These are phyloP conservation scores for Tachysurus fulvidraco DNA, from an alignment of 2,113 vertebrate species.

Conservation along the genomic window DNA sequence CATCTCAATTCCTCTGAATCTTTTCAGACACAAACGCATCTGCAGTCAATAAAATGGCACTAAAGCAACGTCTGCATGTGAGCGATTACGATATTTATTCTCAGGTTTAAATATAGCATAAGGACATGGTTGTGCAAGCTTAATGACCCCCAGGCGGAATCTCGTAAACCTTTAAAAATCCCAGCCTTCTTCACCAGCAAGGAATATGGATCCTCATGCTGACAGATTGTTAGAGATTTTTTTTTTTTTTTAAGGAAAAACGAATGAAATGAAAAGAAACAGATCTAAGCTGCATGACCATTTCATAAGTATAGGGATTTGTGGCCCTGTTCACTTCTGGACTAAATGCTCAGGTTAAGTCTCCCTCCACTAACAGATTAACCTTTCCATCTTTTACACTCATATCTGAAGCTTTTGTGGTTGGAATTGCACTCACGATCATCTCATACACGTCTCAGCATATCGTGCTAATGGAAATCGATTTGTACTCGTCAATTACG, in stretches of 20 bases:
- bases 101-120: conserved; percentile 40
- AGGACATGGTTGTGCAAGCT: conserved; percentile 20
- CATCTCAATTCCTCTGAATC: conserved; percentile 27
- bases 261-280: background rate
- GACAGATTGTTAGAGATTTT: background rate
- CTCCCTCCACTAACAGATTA: background rate
- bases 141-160: conserved; percentile 25
- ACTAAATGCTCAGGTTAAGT: background rate
- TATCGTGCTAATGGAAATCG: background rate
- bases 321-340: background rate
- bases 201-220: background rate
- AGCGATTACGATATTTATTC: conserved; percentile 31
- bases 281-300: background rate
- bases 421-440: background rate
- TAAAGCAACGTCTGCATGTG: conserved; percentile 17
- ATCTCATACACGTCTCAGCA: background rate
- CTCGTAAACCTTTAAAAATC: conserved; percentile 18
- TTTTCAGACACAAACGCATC: conserved; percentile 34
- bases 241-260: background rate
- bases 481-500: background rate
- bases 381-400: background rate
- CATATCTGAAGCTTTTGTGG: background rate
- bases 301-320: background rate
- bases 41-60: conserved; percentile 21
- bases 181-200: background rate